Conservation (phyloP, 2,797 vertebrate species). For the Aphelocoma californica region DNA sequence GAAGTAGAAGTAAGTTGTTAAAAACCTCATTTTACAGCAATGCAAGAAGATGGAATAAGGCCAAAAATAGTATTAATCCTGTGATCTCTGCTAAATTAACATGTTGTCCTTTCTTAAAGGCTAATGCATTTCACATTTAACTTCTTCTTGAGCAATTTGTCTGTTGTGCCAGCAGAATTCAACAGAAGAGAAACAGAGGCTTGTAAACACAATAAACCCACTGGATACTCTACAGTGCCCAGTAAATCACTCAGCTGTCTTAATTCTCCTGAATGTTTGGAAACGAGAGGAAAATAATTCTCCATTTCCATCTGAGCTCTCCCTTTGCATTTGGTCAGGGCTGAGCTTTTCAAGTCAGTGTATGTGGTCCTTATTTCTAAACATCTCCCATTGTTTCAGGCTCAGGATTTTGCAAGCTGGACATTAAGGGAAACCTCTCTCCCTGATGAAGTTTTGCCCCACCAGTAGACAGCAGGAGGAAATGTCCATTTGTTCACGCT, state of each 20-base stretch:
- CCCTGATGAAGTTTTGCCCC: background rate
- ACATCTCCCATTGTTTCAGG: background rate
- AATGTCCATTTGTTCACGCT: background rate
- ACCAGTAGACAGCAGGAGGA: background rate
- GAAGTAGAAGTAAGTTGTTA: background rate
- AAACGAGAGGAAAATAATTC: background rate
- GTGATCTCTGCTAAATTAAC: background rate
- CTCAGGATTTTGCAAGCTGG: background rate
- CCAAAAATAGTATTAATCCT: background rate
- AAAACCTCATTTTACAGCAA: background rate
- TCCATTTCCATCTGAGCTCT: background rate
- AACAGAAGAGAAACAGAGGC: background rate
- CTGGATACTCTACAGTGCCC: background rate
- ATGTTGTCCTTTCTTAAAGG: background rate
- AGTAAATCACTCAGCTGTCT: background rate
- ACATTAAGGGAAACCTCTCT: background rate
- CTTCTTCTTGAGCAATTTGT: background rate
- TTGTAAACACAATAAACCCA: background rate
- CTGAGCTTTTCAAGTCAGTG: background rate
- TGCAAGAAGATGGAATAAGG: background rate
- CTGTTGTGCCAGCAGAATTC: background rate
- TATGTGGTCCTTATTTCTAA: background rate
- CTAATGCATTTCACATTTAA: background rate
- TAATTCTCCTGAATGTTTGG: background rate
- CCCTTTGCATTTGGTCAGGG: background rate